These are phyloP conservation scores for Lampris megalopsis DNA, from an alignment of 2,113 vertebrate species.

Conservation along the genomic window DNA sequence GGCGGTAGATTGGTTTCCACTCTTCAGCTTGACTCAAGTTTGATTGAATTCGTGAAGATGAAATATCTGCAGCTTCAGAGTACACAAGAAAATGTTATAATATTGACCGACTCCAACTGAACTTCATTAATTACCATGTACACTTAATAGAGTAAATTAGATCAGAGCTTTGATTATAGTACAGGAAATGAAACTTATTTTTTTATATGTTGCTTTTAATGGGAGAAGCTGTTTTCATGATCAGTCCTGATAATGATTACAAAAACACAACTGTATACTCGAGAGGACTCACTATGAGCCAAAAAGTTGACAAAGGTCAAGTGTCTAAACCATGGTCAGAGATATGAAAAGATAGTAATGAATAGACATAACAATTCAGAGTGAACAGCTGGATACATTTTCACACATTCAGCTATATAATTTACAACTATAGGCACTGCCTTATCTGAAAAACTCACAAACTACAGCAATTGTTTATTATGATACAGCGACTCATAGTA, in stretches of 20 bases:
- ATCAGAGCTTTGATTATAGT: neutral
- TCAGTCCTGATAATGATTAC: neutral
- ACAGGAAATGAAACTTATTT: slow-evolving; percentile 22
- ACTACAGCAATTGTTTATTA: slow-evolving; percentile 54
- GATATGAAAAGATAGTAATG: neutral
- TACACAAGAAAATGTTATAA: too few species aligned
- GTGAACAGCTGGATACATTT: too few species aligned
- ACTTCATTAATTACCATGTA: too few species aligned
- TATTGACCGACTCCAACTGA: too few species aligned
- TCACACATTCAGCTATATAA: too few species aligned
- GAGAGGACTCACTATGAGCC: neutral
- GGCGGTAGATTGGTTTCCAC: neutral
- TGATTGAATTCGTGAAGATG: neutral
- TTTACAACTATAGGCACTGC: too few species aligned
- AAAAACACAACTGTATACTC: slow-evolving; percentile 9
- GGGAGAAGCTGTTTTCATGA: neutral
- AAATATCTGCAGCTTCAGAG: too few species aligned
- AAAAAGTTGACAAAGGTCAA: neutral
- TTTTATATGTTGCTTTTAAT: slow-evolving; percentile 7
- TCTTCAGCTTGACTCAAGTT: neutral
- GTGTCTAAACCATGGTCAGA: neutral
- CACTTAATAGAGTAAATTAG: too few species aligned
- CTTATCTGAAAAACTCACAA: neutral
- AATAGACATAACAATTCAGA: neutral
- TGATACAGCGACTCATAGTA: slow-evolving; percentile 13